A percentile compares a stretch with the other conserved stretches of the same genome.
phyloP scores from a whole-genome alignment of 2,888 invertebrate species.

The Drosophila borealis region DNA sequence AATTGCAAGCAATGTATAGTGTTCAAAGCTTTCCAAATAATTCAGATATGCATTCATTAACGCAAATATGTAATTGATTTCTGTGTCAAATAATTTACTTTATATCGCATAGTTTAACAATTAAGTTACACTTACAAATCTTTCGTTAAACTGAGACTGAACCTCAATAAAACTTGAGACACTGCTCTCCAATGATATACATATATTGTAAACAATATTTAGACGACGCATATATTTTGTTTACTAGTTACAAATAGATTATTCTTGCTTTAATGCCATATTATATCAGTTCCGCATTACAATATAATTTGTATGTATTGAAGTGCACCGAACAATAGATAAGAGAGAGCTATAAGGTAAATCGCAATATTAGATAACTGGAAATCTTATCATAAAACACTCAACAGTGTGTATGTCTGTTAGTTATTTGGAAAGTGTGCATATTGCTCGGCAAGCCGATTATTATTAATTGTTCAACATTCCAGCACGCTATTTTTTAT shows the following conservation, averaged over 20 bases:
- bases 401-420: conserved; percentile 19
- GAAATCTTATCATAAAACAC: conserved; percentile 37
- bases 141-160: conserved; percentile 30
- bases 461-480: conserved; percentile 49
- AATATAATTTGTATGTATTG: conserved; percentile 23
- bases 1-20: conserved; percentile 20
- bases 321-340: conserved; percentile 9
- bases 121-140: conserved; percentile 23
- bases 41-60: conserved; percentile 18
- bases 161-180: conserved; percentile 3
- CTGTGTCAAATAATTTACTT: conserved; percentile 32
- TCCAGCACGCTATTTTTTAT: conserved; percentile 41
- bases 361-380: conserved; percentile 45
- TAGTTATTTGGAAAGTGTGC: conserved; percentile 52
- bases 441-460: conserved; percentile 22
- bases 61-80: conserved; percentile 10
- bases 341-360: conserved; percentile 12
- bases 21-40: conserved; percentile 41
- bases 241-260: conserved; percentile 2
- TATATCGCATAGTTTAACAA: conserved; percentile 1
- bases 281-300: conserved; percentile 5
- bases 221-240: conserved; percentile 4
- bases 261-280: conserved; percentile 3
- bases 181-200: background rate
- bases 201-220: conserved; percentile 4